A percentile compares a stretch with the other conserved stretches of the same genome.
Evolutionary conservation across 2,888 invertebrate species (phyloP).

Genomic region (Chymomyza fuscimana): DNA sequence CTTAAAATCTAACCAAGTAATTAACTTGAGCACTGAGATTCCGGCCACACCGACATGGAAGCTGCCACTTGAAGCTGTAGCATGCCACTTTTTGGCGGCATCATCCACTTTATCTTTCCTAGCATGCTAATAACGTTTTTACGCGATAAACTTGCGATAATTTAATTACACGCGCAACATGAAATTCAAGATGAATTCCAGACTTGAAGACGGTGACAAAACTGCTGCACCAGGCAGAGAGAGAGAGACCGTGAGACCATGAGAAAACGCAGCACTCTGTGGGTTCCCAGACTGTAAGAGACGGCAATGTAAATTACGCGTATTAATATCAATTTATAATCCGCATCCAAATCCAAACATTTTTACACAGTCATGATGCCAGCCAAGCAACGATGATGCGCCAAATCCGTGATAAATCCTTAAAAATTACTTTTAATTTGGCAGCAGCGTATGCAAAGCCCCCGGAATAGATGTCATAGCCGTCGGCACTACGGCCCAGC

Average conservation of each 20-base stretch:
- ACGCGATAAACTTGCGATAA: constrained; percentile 57
- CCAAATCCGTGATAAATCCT: constrained; percentile 67
- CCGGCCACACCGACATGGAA: constrained; percentile 2
- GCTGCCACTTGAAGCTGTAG: constrained; percentile 2
- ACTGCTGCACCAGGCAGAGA: not conserved
- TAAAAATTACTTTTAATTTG: constrained; percentile 67
- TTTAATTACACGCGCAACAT: constrained; percentile 59
- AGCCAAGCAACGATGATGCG: constrained; percentile 46
- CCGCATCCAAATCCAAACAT: constrained; percentile 50
- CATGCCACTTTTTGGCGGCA: constrained; percentile 24
- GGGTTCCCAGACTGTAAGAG: constrained; percentile 41
- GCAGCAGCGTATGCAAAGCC: constrained; percentile 53
- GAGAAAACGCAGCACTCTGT: constrained; percentile 20
- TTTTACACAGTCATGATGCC: constrained; percentile 12
- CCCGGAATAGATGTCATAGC: constrained; percentile 49
- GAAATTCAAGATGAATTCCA: constrained; percentile 24
- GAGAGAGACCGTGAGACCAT: constrained; percentile 14
- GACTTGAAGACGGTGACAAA: constrained; percentile 4
- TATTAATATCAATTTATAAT: constrained; percentile 68
- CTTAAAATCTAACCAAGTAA: constrained; percentile 24
- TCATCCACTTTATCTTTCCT: constrained; percentile 6
- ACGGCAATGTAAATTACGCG: constrained; percentile 59
- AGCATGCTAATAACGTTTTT: constrained; percentile 37
- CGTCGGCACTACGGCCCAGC: constrained; percentile 17
- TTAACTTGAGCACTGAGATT: constrained; percentile 37